Conservation (phyloP, 1,140 invertebrate genomes). For the Homarus americanus region DNA sequence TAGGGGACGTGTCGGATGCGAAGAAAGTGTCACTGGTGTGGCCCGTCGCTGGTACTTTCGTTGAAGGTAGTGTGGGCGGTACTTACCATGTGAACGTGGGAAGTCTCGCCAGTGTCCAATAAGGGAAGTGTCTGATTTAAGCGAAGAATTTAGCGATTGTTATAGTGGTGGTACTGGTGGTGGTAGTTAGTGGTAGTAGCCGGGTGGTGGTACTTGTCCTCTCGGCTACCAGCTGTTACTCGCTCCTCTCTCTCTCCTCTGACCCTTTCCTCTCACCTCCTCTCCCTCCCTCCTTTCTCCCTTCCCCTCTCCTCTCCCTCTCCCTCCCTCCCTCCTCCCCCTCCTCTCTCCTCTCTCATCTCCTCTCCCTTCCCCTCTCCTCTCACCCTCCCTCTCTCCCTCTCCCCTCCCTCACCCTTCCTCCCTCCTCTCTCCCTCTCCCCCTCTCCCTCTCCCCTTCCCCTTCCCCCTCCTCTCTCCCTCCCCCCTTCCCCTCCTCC, state of each 20-base stretch:
- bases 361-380: not conserved
- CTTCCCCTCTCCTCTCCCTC: not conserved
- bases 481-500: not conserved
- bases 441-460: not conserved
- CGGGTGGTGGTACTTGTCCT: not conserved
- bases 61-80: too few relatives aligned
- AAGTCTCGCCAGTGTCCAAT: too few relatives aligned
- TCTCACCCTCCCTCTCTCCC: not conserved
- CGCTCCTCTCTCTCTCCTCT: not conserved
- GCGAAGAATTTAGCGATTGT: not conserved
- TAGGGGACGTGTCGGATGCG: too few relatives aligned
- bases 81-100: too few relatives aligned
- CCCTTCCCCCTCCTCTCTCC: not conserved
- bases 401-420: not conserved
- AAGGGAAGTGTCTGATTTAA: too few relatives aligned
- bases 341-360: not conserved
- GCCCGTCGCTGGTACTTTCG: too few relatives aligned
- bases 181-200: not conserved
- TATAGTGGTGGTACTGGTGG: not conserved
- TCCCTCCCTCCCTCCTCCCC: not conserved
- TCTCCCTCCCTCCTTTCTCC: not conserved
- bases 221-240: not conserved
- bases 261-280: not conserved
- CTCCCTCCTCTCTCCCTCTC: not conserved
- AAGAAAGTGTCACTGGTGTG: too few relatives aligned